phyloP scores from a whole-genome alignment of 2,888 invertebrate species.

The Drosophila testacea region DNA sequence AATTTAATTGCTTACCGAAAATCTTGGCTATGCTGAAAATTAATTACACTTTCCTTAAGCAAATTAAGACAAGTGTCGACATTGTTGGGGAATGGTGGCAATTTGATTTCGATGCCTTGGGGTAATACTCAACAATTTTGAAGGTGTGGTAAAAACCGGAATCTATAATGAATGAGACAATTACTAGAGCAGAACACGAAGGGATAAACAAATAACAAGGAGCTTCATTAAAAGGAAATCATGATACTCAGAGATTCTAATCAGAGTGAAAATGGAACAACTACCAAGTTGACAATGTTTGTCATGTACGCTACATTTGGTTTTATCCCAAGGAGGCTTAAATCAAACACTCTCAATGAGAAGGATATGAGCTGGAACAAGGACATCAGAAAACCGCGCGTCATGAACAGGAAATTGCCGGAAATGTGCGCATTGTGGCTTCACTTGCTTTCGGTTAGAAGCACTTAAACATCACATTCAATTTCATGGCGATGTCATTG shows the following conservation, averaged over 20 bases:
- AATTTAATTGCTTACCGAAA: slow-evolving; percentile 32
- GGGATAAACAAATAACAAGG: not conserved
- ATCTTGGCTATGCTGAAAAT: slow-evolving; percentile 21
- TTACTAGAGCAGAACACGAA: slow-evolving; percentile 11
- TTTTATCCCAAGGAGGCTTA: slow-evolving; percentile 29
- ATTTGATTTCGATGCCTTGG: slow-evolving; percentile 30
- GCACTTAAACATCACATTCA: slow-evolving; percentile 27
- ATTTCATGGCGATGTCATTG: not conserved
- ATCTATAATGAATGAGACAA: slow-evolving; percentile 56
- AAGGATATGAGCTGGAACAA: not conserved
- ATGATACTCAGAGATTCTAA: slow-evolving; percentile 16
- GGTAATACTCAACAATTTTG: slow-evolving; percentile 22
- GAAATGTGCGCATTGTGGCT: slow-evolving; percentile 53
- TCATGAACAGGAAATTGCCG: slow-evolving; percentile 53
- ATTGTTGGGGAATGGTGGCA: slow-evolving; percentile 22
- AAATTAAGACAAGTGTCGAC: slow-evolving; percentile 32
- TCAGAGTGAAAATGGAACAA: slow-evolving; percentile 27
- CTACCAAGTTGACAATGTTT: slow-evolving; percentile 60
- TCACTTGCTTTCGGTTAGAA: slow-evolving; percentile 21
- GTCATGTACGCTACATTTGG: slow-evolving; percentile 66
- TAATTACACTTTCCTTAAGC: slow-evolving; percentile 33
- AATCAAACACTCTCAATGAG: slow-evolving; percentile 27
- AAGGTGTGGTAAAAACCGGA: slow-evolving; percentile 5
- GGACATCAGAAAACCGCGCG: slow-evolving; percentile 8
- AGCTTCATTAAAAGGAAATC: slow-evolving; percentile 37